phyloP scores from a whole-genome alignment of 2,797 vertebrate genomes.

The Pygocentrus nattereri region DNA sequence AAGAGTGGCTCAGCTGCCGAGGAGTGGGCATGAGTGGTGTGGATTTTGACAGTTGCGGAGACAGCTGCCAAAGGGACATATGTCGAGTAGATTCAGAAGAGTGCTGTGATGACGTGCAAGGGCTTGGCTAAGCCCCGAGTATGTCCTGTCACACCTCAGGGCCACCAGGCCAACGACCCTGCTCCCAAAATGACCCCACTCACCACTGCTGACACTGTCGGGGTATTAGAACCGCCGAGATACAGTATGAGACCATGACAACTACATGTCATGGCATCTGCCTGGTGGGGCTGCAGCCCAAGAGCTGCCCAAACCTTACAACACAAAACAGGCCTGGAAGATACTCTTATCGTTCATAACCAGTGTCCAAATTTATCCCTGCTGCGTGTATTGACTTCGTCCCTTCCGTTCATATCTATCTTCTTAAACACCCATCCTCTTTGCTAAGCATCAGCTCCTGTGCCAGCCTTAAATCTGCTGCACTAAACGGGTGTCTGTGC shows the following conservation, averaged over 20 bases:
- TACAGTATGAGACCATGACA: slow-evolving; percentile 36
- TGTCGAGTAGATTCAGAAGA: slow-evolving; percentile 56
- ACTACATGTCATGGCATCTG: slow-evolving; percentile 36
- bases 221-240: slow-evolving; percentile 37
- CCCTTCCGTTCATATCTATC: slow-evolving; percentile 37
- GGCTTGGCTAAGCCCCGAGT: slow-evolving; percentile 31
- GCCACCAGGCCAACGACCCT: slow-evolving; percentile 31
- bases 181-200: slow-evolving; percentile 45
- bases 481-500: slow-evolving; percentile 44
- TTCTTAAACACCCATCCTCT: slow-evolving; percentile 33
- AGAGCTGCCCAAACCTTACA: not conserved
- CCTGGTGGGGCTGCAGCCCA: slow-evolving; percentile 28
- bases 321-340: slow-evolving; percentile 14
- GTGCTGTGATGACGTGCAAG: slow-evolving; percentile 45
- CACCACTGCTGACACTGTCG: slow-evolving; percentile 29
- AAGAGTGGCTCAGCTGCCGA: slow-evolving; percentile 48
- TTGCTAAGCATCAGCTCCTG: slow-evolving; percentile 40
- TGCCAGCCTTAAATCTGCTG: slow-evolving; percentile 40
- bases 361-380: not conserved
- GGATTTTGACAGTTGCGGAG: slow-evolving; percentile 53
- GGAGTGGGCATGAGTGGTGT: slow-evolving; percentile 37
- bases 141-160: slow-evolving; percentile 24
- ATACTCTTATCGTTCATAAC: slow-evolving; percentile 8
- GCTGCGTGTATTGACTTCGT: not conserved
- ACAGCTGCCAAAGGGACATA: slow-evolving; percentile 60